Evolutionary conservation across 2,113 vertebrate species (phyloP), one percentile per base, ranked within the genome.

Genomic region (Amphiprion percula): DNA sequence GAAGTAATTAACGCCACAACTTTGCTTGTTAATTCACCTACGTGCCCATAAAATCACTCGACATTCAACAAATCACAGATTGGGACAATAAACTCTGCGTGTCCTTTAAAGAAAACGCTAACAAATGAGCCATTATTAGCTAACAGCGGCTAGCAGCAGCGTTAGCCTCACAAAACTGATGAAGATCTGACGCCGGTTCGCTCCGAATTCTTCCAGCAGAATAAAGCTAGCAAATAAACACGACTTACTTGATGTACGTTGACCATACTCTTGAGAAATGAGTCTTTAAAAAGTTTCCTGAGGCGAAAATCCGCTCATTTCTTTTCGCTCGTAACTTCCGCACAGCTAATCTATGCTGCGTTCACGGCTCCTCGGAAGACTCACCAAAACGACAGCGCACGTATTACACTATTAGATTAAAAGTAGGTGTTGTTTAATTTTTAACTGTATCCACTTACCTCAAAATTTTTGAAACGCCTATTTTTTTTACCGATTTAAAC

Each of bases 141-240:
- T 77, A 63, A 52, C 21, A 49, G 59, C 21, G 26, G 59, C 41
- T 83, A 87, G 69, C 77, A 59, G 54, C 24, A 1, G 3, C 0
- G 37, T 24, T 81, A 74, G 17, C 37, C 8, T 62, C 4, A 15
- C 16, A 10, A 24, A 76, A 17, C 14, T 24, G 5, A 37, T 2
- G 5, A 14, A 15, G 33, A 58, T 53, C 17, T 1, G 2, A 44
- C 4, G 24, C 2, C 7, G 3, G 12, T 24, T 28, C 4, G 10
- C 8, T 47, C 10, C 2, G n/a, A 28, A 17, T n/a, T 17, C 26
- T 9, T 44, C 16, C 4, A 7, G 4, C n/a, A 1, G 15, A 41
- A 19, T 4, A 9, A 2, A 26, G 3, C 3, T 26, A 26, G 26
- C 26, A 26, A 3, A 26, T 2, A 26, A 26, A 26, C 26, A 26